These are phyloP conservation scores for Mus minutoides DNA, from an alignment of 2,797 vertebrate genomes.

Conservation along the genomic window DNA sequence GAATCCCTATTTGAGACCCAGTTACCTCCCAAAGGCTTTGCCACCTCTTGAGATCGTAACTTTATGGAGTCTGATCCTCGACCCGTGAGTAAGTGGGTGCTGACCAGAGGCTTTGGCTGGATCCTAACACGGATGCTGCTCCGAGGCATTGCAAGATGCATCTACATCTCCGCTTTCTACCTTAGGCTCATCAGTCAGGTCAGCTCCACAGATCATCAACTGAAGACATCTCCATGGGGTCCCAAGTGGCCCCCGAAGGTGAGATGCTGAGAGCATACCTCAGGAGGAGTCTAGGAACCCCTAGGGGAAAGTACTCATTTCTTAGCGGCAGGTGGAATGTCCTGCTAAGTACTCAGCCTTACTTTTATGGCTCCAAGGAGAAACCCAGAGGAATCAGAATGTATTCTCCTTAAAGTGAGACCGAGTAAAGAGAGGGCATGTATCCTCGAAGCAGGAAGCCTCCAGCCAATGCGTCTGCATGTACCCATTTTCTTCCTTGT, in stretches of 20 bases:
- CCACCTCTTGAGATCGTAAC: neutral
- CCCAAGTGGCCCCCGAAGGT: neutral
- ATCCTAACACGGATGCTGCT: fast-evolving
- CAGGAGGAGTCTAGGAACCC: neutral
- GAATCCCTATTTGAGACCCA: neutral
- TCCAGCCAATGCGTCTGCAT: fast-evolving
- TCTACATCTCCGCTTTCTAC: neutral
- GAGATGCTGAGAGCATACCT: fast-evolving
- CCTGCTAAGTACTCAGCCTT: neutral
- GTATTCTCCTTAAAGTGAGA: neutral
- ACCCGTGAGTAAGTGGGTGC: neutral
- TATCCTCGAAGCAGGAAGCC: neutral
- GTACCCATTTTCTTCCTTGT: no score
- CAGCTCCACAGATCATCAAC: no score
- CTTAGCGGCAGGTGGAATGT: neutral
- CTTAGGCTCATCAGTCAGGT: neutral
- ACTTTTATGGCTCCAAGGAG: neutral
- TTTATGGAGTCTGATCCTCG: neutral
- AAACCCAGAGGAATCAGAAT: neutral
- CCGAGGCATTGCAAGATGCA: neutral
- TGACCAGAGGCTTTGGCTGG: neutral
- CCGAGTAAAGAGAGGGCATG: neutral
- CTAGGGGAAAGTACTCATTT: neutral
- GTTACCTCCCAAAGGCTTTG: neutral
- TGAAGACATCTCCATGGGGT: neutral